Evolutionary conservation across 1,140 invertebrate genomes (phyloP), one percentile per base, ranked within the genome.

Genomic region (Sitophilus oryzae): DNA sequence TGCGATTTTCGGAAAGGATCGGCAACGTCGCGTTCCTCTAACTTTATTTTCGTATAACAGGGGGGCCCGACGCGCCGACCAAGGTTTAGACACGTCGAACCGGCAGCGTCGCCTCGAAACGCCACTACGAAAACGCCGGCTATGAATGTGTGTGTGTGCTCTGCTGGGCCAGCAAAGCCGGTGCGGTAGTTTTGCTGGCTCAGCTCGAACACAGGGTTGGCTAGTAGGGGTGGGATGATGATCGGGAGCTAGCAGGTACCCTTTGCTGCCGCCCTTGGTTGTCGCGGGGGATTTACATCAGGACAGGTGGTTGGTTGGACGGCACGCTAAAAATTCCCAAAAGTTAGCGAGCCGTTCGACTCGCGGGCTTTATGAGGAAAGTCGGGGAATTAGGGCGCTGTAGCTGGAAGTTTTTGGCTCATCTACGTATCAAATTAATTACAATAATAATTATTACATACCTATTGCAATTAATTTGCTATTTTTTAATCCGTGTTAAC

Each of bases 21-120:
- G 44, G 44, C 42, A 46, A 47, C 43, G 14, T 5, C 20, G 37
- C 23, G 15, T 5, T 6, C 14, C 36, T 14, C 11, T 20, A 42
- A 37, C 8, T 19, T 36, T n/a, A 10, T 19, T 11, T 9, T 48
- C 38, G 18, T 4, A 16, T 14, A 14, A 58, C 25, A 11, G 30
- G 20, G 54, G 56, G 41, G 50, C 66, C 56, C 45, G 64, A 63
- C 64, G 65, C 57, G 41, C 45, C 62, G 67, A 65, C 60, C n/a
- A 42, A 34, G 55, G 63, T 69, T 62, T 69, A 68, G 65, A 63
- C 65, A 56, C 49, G 59, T 59, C 57, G 64, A 61, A 65, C 65
- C 62, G 66, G 66, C 63, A 66, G 59, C 61, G 56, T 53, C 54
- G 66, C 57, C 55, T 51, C 60, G 25, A 30, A 30, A 11, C 25